Conservation (phyloP, 2,113 vertebrate species). For the Alosa alosa region DNA sequence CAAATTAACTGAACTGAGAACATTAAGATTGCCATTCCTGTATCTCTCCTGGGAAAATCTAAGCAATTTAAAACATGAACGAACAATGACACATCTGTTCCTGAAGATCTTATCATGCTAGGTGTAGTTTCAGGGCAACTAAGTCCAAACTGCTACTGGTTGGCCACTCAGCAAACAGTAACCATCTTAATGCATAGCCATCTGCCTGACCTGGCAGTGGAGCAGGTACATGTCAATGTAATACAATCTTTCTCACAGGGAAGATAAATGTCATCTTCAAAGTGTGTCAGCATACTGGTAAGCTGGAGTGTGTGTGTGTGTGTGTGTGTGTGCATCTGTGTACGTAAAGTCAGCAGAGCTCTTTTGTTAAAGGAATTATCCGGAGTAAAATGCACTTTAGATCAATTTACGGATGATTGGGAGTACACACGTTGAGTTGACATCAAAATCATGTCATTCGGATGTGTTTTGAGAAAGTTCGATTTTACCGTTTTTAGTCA, state of each 20-base stretch:
- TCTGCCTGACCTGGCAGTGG: not conserved
- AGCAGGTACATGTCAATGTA: not conserved
- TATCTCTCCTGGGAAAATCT: not conserved
- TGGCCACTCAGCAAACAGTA: not conserved
- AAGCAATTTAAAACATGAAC: slow-evolving; percentile 2
- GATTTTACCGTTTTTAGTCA: too few relatives aligned
- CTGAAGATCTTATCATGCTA: not conserved
- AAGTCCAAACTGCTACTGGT: too few relatives aligned
- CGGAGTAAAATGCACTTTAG: too few relatives aligned
- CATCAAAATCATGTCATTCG: too few relatives aligned
- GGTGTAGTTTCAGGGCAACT: too few relatives aligned
- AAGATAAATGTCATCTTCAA: not conserved
- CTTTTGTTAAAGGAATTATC: too few relatives aligned
- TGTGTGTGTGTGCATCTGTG: too few relatives aligned
- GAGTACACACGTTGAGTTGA: too few relatives aligned
- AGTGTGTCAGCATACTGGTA: not conserved
- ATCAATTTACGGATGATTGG: too few relatives aligned
- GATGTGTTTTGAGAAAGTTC: too few relatives aligned
- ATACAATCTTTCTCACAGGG: not conserved
- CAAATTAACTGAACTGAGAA: not conserved
- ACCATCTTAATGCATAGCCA: not conserved
- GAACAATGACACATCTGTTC: not conserved
- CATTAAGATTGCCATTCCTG: not conserved
- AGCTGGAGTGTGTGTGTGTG: too few relatives aligned
- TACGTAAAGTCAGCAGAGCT: not conserved